Evolutionary conservation across 2,797 vertebrate genomes (phyloP).

Genomic region (Dermochelys coriacea): DNA sequence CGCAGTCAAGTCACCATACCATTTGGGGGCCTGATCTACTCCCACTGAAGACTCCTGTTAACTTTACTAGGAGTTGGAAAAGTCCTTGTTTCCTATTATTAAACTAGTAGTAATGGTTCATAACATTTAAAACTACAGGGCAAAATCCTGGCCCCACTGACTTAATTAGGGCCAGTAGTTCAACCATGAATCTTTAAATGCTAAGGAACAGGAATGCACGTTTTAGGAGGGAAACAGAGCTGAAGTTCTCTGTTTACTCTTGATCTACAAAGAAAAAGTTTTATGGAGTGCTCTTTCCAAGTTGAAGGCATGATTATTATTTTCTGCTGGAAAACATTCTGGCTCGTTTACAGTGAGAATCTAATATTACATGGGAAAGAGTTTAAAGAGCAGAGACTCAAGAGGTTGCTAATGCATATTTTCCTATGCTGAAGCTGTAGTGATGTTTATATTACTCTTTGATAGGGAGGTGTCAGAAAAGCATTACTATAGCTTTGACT

Average conservation of each 20-base stretch:
- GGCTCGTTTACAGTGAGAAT: slow-evolving; percentile 69
- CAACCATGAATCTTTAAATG: slow-evolving; percentile 27
- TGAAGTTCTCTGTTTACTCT: slow-evolving; percentile 59
- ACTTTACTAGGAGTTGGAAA: neutral
- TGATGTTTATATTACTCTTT: slow-evolving; percentile 62
- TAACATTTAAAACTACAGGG: neutral
- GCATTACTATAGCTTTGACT: slow-evolving; percentile 68
- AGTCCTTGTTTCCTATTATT: neutral
- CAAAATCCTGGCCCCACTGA: neutral
- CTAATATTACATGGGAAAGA: slow-evolving; percentile 70
- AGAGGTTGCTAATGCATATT: slow-evolving; percentile 63
- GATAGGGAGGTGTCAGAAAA: slow-evolving; percentile 69
- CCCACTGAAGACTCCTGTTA: neutral
- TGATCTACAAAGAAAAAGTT: slow-evolving; percentile 48
- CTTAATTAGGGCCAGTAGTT: neutral
- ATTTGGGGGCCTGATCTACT: neutral
- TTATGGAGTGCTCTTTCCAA: slow-evolving; percentile 64
- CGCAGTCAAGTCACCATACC: neutral
- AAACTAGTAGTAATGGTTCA: neutral
- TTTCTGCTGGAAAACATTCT: slow-evolving; percentile 74
- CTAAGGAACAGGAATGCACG: neutral
- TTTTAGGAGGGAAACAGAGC: slow-evolving; percentile 49
- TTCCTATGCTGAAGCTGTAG: slow-evolving; percentile 62
- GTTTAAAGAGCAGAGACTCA: slow-evolving; percentile 63
- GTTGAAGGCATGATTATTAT: slow-evolving; percentile 70